Percentiles rank a stretch among this genome's conserved stretches.
phyloP scores from a whole-genome alignment of 2,888 invertebrate species.

The Cephus sareptanus region DNA sequence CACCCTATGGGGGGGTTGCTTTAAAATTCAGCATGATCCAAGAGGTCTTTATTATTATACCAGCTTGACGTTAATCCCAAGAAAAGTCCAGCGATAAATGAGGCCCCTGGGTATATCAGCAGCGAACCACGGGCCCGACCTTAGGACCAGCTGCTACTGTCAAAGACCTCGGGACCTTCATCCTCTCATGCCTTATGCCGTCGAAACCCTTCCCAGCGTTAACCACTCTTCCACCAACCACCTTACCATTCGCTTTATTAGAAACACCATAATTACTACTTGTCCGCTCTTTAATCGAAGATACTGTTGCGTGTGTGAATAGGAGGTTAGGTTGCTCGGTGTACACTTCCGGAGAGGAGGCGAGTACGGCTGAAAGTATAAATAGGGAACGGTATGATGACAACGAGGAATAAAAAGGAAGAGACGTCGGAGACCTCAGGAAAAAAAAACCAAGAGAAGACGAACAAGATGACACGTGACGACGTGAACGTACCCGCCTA shows the following conservation, averaged over 20 bases:
- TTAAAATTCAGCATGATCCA: not conserved
- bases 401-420: not conserved
- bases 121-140: not conserved
- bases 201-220: not conserved
- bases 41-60: not conserved
- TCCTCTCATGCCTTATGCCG: not conserved
- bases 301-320: not conserved
- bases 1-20: not conserved
- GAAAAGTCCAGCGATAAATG: not conserved
- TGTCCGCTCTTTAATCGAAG: not conserved
- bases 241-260: not conserved
- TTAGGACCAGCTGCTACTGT: conserved; percentile 12
- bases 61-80: not conserved
- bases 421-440: not conserved
- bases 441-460: not conserved
- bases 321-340: not conserved
- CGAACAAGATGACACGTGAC: not conserved
- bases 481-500: not conserved
- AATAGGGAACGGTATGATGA: not conserved
- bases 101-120: not conserved
- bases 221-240: not conserved
- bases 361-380: not conserved
- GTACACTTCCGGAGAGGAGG: not conserved
- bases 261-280: not conserved
- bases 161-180: conserved; percentile 11